Evolutionary conservation across 2,797 vertebrate genomes (phyloP), one percentile per base, ranked within the genome.

Genomic region (Macropodus opercularis): DNA sequence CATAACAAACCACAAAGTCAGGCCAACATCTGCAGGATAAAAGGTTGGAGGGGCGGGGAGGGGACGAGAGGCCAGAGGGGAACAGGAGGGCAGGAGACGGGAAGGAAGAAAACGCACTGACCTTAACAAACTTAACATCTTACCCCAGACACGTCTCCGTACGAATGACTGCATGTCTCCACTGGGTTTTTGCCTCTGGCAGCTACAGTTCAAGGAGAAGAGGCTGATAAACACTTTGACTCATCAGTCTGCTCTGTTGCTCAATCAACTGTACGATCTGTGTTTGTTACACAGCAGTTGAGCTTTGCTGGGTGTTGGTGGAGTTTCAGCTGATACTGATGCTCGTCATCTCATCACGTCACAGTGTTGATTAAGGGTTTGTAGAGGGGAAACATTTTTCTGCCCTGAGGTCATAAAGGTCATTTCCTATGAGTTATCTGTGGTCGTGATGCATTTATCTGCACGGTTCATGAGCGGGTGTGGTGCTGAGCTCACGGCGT

Each of bases 1-100:
- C 84, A 80, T 70, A 80, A 85, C 79, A 85, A 85, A 84, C 77
- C 56, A 60, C 84, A 85, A 77, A 86, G 72, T 81, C 68, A 73
- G 83, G 77, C 83, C 84, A 88, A 85, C 80, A 88, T 90, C 81
- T 89, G 80, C 78, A 83, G 76, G 57, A 83, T 69, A 58, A 74
- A 69, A 75, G 42, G 51, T 43, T 49, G 58, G 54, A 48, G 51
- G 66, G 52, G 62, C 3, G 61, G 69, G 51, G 58, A 65, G 60
- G 51, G 62, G 68, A 78, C 47, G 46, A 53, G 70, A 71, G 54
- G 55, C 48, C 67, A 57, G 51, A 56, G 63, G 53, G 73, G 39
- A 69, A 67, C 24, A 50, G 47, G 51, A 51, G 53, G 58, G 24
- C 23, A 55, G 43, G 47, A 69, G 49, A 59, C 62, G 41, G 53